A percentile compares a stretch with the other conserved stretches of the same genome.
These are phyloP conservation scores for Nomia melanderi DNA, from an alignment of 1,140 invertebrate species.

Conservation along the genomic window DNA sequence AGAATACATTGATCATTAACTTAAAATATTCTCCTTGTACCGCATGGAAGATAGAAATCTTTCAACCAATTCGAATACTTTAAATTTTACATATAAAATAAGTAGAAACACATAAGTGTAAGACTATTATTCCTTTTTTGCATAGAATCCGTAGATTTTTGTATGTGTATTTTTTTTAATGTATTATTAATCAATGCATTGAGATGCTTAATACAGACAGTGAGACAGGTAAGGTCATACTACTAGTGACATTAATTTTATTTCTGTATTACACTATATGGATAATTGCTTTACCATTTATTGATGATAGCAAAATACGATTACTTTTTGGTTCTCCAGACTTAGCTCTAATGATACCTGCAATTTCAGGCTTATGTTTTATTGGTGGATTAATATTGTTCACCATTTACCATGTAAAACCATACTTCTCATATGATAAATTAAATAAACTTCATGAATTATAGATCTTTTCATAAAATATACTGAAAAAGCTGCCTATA, in stretches of 20 bases:
- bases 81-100: not conserved
- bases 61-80: no score
- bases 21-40: not conserved
- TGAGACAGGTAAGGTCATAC: constrained; percentile 82
- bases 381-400: constrained; percentile 85
- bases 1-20: constrained; percentile 75
- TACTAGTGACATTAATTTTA: constrained; percentile 81
- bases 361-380: constrained; percentile 83
- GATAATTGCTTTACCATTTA: constrained; percentile 86
- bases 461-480: not conserved
- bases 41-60: not conserved
- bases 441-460: constrained; percentile 32
- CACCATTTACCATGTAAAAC: constrained; percentile 83
- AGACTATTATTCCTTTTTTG: not conserved
- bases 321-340: constrained; percentile 83
- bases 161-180: not conserved
- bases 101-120: not conserved
- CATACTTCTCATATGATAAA: constrained; percentile 40
- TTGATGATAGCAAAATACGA: constrained; percentile 83
- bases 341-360: constrained; percentile 83
- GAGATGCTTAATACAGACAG: constrained; percentile 73
- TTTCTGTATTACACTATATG: constrained; percentile 86
- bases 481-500: not conserved
- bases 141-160: not conserved
- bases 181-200: not conserved